phyloP scores from a whole-genome alignment of 1,140 invertebrate genomes.

The Plodia interpunctella region DNA sequence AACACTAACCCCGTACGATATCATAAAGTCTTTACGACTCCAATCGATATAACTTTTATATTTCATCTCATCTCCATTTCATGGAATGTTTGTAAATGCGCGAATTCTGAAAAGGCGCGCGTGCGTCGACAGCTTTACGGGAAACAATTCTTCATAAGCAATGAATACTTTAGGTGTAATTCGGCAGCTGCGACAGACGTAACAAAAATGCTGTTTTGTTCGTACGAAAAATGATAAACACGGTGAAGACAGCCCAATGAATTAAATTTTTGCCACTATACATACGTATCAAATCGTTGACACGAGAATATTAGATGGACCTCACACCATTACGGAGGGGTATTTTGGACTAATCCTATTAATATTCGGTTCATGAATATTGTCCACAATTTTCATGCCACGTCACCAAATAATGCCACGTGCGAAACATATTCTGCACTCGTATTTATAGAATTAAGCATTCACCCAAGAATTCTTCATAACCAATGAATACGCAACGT shows the following conservation, averaged over 20 bases:
- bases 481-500: conserved; percentile 45
- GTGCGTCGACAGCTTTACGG: conserved; percentile 41
- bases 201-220: too few relatives aligned
- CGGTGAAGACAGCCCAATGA: too few relatives aligned
- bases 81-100: conserved; percentile 18
- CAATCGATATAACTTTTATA: conserved; percentile 7
- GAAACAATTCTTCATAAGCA: not conserved
- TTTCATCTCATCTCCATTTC: conserved; percentile 11
- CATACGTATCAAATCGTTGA: too few relatives aligned
- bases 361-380: too few relatives aligned
- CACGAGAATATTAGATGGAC: too few relatives aligned
- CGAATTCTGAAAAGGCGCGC: conserved; percentile 21
- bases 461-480: conserved; percentile 41
- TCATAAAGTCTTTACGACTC: not conserved
- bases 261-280: too few relatives aligned
- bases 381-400: too few relatives aligned
- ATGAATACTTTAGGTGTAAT: not conserved
- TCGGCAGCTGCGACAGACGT: not conserved
- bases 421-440: too few relatives aligned
- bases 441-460: too few relatives aligned
- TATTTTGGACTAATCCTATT: too few relatives aligned
- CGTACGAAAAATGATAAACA: not conserved
- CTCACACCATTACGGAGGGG: too few relatives aligned
- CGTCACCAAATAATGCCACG: too few relatives aligned
- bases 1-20: not conserved